A percentile compares a stretch with the other conserved stretches of the same genome.
Conservation (phyloP, 2,113 vertebrate species). For the Ginglymostoma cirratum region DNA sequence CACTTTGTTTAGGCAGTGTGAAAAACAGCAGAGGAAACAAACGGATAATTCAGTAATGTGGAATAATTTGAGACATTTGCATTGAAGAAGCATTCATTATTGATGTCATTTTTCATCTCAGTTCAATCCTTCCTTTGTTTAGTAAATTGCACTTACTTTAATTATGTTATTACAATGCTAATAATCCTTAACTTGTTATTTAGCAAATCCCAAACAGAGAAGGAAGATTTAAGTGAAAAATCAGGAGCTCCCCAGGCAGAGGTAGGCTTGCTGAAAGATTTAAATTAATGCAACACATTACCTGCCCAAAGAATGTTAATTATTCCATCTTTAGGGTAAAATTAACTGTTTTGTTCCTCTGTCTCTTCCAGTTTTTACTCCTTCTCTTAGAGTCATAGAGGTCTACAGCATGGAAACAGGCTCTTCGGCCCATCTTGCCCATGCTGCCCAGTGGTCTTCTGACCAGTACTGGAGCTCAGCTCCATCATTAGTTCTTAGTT, state of each 20-base stretch:
- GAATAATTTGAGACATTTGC: neutral
- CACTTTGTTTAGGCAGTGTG: neutral
- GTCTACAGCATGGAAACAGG: no score
- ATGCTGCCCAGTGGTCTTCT: neutral
- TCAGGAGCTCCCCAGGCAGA: neutral
- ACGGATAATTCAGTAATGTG: neutral
- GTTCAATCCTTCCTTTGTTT: neutral
- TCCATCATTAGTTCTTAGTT: neutral
- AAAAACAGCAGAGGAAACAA: neutral
- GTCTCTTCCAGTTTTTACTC: neutral
- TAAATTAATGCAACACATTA: neutral
- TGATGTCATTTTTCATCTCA: neutral
- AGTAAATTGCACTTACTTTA: neutral
- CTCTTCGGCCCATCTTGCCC: no score
- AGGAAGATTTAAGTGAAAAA: neutral
- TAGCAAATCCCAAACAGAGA: neutral
- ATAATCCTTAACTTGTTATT: neutral
- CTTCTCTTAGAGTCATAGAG: no score
- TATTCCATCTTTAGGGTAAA: neutral
- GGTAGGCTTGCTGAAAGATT: neutral
- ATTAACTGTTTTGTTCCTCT: neutral
- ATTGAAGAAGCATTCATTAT: neutral
- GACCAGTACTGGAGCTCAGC: neutral
- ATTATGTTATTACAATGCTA: neutral
- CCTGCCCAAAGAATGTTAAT: neutral